phyloP scores from a whole-genome alignment of 2,888 invertebrate species.

The Athetis lepigone region DNA sequence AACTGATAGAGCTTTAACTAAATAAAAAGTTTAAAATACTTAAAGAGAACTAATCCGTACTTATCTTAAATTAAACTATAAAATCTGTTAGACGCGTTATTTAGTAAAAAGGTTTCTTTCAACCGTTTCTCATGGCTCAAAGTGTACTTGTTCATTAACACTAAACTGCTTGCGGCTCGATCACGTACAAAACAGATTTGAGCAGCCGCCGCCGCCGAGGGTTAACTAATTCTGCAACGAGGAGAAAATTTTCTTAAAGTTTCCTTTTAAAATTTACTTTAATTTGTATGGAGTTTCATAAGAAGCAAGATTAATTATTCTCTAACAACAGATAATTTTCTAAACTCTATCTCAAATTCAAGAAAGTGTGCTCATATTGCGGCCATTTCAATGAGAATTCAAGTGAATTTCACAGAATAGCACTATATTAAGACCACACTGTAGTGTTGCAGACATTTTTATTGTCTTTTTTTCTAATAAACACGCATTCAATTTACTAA shows the following conservation, averaged over 20 bases:
- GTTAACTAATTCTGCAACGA: conserved; percentile 22
- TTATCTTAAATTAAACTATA: conserved; percentile 52
- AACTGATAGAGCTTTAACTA: background rate
- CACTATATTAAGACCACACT: background rate
- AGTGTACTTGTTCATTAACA: conserved; percentile 81
- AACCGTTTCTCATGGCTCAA: conserved; percentile 43
- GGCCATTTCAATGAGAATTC: background rate
- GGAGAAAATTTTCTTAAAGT: conserved; percentile 22
- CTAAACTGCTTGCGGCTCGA: conserved; percentile 77
- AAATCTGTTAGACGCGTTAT: conserved; percentile 30
- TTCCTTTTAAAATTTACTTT: conserved; percentile 13
- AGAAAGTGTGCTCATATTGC: too few species aligned
- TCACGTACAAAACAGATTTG: conserved; percentile 84
- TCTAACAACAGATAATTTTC: too few species aligned
- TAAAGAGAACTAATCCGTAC: conserved; percentile 10
- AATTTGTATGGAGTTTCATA: background rate
- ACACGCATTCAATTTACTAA: conserved; percentile 46
- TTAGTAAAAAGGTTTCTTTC: conserved; percentile 44
- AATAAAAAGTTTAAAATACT: conserved; percentile 4
- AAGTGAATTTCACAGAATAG: conserved; percentile 1
- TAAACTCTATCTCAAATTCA: too few species aligned
- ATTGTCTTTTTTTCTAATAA: conserved; percentile 18
- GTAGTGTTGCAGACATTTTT: background rate
- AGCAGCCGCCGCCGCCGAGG: conserved; percentile 56
- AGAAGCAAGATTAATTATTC: background rate